phyloP scores from a whole-genome alignment of 2,888 invertebrate species.

The Drosophila kanekoi region DNA sequence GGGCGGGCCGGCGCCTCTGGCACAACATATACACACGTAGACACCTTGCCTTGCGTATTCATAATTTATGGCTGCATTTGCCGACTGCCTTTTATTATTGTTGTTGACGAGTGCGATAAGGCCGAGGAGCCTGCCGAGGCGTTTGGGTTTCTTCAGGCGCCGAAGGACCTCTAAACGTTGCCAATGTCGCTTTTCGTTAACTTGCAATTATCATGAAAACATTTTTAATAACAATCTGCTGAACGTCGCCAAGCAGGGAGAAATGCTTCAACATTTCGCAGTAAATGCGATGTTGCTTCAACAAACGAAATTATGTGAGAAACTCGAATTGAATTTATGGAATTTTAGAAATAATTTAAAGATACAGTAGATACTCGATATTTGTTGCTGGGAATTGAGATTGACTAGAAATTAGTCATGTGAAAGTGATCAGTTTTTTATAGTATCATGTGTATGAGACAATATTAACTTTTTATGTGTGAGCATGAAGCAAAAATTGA shows the following conservation, averaged over 20 bases:
- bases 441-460: too few relatives aligned
- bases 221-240: conserved; percentile 53
- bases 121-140: not conserved
- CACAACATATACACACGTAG: conserved; percentile 35
- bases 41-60: conserved; percentile 72
- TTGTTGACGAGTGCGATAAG: conserved; percentile 39
- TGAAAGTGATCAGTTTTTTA: too few relatives aligned
- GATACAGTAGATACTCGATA: not conserved
- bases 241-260: conserved; percentile 1
- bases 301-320: too few relatives aligned
- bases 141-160: not conserved
- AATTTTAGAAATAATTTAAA: not conserved
- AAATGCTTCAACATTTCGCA: not conserved
- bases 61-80: conserved; percentile 75
- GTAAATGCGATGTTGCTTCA: not conserved
- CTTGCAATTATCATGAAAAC: conserved; percentile 53
- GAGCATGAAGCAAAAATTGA: too few relatives aligned
- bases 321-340: too few relatives aligned
- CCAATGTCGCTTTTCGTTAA: conserved; percentile 37
- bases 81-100: conserved; percentile 46
- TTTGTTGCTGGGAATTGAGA: not conserved
- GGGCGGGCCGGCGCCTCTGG: conserved; percentile 4
- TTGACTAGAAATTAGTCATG: too few relatives aligned
- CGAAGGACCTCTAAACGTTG: conserved; percentile 5
- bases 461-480: too few relatives aligned